These are phyloP conservation scores for Pelosia muscerda DNA, from an alignment of 2,888 invertebrate species.

Conservation along the genomic window DNA sequence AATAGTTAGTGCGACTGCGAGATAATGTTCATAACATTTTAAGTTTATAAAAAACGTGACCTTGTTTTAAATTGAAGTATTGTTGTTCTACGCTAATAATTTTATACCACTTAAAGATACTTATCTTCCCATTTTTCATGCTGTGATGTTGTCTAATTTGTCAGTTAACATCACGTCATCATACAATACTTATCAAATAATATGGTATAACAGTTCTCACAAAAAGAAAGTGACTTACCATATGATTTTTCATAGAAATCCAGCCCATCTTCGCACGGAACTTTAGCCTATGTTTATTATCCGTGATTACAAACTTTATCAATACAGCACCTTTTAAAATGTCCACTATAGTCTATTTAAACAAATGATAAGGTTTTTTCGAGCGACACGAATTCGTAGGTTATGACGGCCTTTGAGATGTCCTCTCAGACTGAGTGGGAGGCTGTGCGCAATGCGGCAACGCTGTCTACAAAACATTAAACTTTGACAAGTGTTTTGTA, in stretches of 20 bases:
- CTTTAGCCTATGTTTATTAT: constrained; percentile 72
- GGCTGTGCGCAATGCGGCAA: constrained; percentile 86
- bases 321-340: constrained; percentile 40
- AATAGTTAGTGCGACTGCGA: background rate
- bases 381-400: constrained; percentile 64
- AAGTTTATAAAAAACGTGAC: background rate
- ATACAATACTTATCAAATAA: background rate
- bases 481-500: constrained; percentile 47
- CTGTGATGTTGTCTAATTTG: background rate
- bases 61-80: background rate
- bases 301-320: constrained; percentile 62
- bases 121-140: background rate
- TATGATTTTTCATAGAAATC: constrained; percentile 85
- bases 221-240: constrained; percentile 68
- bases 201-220: background rate
- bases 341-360: constrained; percentile 49
- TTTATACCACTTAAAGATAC: background rate
- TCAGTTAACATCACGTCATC: background rate
- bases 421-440: constrained; percentile 81
- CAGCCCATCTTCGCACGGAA: constrained; percentile 81
- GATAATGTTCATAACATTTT: background rate
- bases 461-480: constrained; percentile 66
- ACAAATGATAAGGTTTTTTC: constrained; percentile 38
- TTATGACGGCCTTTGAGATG: constrained; percentile 80
- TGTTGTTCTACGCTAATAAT: background rate